A percentile compares a stretch with the other conserved stretches of the same genome.
These are phyloP conservation scores for Leptatherina wallacei DNA, from an alignment of 2,797 vertebrate species.

Conservation along the genomic window DNA sequence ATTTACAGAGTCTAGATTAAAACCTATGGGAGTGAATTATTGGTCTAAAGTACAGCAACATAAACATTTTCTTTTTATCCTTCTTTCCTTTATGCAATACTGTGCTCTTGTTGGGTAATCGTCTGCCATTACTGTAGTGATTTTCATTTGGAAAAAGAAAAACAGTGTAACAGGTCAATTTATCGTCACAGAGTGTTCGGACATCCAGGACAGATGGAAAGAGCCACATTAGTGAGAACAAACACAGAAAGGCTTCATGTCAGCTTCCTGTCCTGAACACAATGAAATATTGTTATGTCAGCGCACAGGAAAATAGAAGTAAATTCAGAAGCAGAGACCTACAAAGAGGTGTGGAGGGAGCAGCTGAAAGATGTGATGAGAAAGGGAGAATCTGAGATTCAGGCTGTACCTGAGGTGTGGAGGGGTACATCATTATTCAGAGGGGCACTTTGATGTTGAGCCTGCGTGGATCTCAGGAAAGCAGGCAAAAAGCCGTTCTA, in stretches of 20 bases:
- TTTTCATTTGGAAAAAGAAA: background rate
- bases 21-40: background rate
- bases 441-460: conserved; percentile 77
- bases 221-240: conserved; percentile 12
- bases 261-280: conserved; percentile 40
- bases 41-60: background rate
- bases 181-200: background rate
- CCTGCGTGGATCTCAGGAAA: conserved; percentile 72
- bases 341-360: conserved; percentile 61
- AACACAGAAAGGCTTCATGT: conserved; percentile 14
- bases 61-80: background rate
- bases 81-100: background rate
- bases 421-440: conserved; percentile 78
- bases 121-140: background rate
- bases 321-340: conserved; percentile 58
- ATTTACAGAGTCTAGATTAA: background rate
- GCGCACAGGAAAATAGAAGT: conserved; percentile 54
- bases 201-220: background rate
- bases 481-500: conserved; percentile 72
- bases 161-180: conserved; percentile 1
- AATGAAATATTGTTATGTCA: conserved; percentile 73
- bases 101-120: background rate
- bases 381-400: conserved; percentile 44
- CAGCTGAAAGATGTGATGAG: conserved; percentile 20
- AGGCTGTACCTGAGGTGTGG: conserved; percentile 78